phyloP scores from a whole-genome alignment of 1,140 invertebrate species.

The Philopotamus ludificatus region DNA sequence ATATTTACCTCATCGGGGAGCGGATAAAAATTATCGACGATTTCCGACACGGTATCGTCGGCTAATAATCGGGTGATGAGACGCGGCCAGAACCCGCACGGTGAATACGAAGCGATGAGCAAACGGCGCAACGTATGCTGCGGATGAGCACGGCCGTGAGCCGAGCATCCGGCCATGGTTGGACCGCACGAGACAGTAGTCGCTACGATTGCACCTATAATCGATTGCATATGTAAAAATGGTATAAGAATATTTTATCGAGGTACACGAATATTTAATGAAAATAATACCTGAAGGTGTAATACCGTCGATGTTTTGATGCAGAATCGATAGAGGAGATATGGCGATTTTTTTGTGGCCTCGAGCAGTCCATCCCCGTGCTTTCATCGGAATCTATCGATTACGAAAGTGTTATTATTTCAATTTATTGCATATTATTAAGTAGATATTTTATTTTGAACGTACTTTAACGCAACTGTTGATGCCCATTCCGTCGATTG shows the following conservation, averaged over 20 bases:
- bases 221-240: no score
- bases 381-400: conserved; percentile 67
- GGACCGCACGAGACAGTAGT: conserved; percentile 40
- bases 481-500: conserved; percentile 28
- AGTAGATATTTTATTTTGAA: no score
- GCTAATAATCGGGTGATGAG: conserved; percentile 89
- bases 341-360: conserved; percentile 59
- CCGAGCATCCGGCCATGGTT: conserved; percentile 44
- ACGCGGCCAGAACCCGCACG: conserved; percentile 96
- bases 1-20: conserved; percentile 60
- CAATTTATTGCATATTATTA: no score
- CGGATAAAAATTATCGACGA: conserved; percentile 70
- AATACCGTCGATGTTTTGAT: conserved; percentile 37
- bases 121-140: conserved; percentile 66
- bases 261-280: not conserved
- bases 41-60: conserved; percentile 82
- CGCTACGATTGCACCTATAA: conserved; percentile 35
- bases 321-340: conserved; percentile 55
- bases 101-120: conserved; percentile 92
- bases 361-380: conserved; percentile 66
- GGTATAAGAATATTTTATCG: conserved; percentile 13
- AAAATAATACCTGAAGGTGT: conserved; percentile 31
- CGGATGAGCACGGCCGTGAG: conserved; percentile 51
- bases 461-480: conserved; percentile 35
- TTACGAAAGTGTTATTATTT: no score